A percentile compares a stretch with the other conserved stretches of the same genome.
phyloP scores from a whole-genome alignment of 2,888 invertebrate genomes.

The Pyrrhosoma nymphula region DNA sequence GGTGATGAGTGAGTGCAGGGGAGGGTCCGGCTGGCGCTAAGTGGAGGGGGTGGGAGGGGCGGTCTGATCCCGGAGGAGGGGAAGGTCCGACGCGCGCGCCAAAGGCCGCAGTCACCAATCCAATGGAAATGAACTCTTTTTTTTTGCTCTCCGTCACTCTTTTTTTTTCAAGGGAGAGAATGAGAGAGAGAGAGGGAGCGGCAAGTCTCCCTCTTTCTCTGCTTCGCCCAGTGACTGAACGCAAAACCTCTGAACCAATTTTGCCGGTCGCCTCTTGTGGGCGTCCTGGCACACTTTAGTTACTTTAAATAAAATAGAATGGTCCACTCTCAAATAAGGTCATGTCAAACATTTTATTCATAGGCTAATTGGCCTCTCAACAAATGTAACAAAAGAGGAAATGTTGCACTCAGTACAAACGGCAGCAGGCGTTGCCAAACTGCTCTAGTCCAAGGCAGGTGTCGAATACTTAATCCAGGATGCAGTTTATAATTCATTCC shows the following conservation, averaged over 20 bases:
- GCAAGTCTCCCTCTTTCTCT: not conserved
- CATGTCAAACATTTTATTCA: not conserved
- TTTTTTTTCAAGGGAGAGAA: not conserved
- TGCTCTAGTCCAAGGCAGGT: too few relatives aligned
- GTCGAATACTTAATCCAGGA: too few relatives aligned
- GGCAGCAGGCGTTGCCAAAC: too few relatives aligned
- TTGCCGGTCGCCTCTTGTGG: not conserved
- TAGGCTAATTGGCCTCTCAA: too few relatives aligned
- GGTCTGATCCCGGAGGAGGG: not conserved
- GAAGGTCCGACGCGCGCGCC: constrained; percentile 38
- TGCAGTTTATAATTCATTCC: too few relatives aligned
- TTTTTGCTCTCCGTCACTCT: not conserved
- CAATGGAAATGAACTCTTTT: not conserved
- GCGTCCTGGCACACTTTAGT: not conserved
- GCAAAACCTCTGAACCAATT: not conserved
- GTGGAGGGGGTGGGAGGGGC: not conserved
- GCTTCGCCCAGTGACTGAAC: not conserved
- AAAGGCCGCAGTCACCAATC: constrained; percentile 42
- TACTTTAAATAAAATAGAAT: not conserved
- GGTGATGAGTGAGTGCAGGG: too few relatives aligned
- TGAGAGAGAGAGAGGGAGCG: not conserved
- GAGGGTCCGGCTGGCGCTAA: not conserved
- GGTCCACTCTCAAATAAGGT: not conserved
- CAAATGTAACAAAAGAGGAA: too few relatives aligned
- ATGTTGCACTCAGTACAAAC: too few relatives aligned